A percentile compares a stretch with the other conserved stretches of the same genome.
Conservation (phyloP, 1,140 invertebrate genomes). For the Drosophila lacteicornis region DNA sequence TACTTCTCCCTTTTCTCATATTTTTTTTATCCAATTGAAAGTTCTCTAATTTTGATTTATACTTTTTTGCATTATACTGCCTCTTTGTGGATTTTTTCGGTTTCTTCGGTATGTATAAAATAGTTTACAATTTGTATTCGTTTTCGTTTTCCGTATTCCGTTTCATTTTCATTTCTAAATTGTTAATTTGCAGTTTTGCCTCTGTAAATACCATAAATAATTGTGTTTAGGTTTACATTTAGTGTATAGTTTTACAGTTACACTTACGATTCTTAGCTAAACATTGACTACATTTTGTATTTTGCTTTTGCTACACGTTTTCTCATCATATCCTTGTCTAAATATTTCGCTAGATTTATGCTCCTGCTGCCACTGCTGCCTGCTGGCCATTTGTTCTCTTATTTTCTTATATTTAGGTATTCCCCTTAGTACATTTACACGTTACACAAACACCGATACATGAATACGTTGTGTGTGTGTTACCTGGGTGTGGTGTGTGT, state of each 20-base stretch:
- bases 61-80: conserved; percentile 19
- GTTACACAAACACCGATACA: conserved; percentile 50
- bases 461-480: conserved; percentile 34
- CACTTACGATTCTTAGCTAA: conserved; percentile 75
- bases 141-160: conserved; percentile 18
- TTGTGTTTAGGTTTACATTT: conserved; percentile 77
- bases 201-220: conserved; percentile 80
- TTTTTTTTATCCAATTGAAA: conserved; percentile 41
- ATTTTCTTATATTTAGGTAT: conserved; percentile 17
- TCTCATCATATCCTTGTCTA: conserved; percentile 51
- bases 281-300: conserved; percentile 79
- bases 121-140: conserved; percentile 77
- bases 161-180: conserved; percentile 22
- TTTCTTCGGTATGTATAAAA: conserved; percentile 72
- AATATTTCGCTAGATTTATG: conserved; percentile 70
- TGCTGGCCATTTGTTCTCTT: conserved; percentile 11
- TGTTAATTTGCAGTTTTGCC: conserved; percentile 22
- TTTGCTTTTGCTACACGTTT: conserved; percentile 77
- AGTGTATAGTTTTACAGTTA: conserved; percentile 80
- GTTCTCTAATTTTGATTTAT: conserved; percentile 56
- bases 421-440: conserved; percentile 49
- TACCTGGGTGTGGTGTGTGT: neutral
- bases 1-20: neutral
- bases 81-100: conserved; percentile 19
- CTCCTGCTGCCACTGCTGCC: conserved; percentile 24